phyloP scores from a whole-genome alignment of 2,888 invertebrate genomes.

The Agrenia bidenticulata region DNA sequence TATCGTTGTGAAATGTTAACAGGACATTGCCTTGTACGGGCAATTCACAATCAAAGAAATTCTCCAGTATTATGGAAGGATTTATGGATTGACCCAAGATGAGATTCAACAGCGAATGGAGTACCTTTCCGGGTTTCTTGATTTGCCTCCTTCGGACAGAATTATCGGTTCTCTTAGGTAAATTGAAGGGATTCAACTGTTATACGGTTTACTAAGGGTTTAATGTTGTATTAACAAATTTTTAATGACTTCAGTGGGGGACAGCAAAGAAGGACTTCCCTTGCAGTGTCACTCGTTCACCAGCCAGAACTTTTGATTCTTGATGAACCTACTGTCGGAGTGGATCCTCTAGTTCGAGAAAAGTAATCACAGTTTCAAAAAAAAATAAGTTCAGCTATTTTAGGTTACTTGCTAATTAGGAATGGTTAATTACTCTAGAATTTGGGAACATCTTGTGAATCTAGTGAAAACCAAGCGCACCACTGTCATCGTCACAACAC shows the following conservation, averaged over 20 bases:
- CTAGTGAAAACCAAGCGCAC: conserved; percentile 86
- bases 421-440: too few species aligned
- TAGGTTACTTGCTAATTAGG: too few species aligned
- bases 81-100: conserved; percentile 30
- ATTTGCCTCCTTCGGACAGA: conserved; percentile 18
- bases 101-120: conserved; percentile 20
- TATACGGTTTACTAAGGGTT: not conserved
- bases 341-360: conserved; percentile 15
- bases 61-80: conserved; percentile 33
- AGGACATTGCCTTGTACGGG: conserved; percentile 34
- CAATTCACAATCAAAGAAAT: conserved; percentile 34
- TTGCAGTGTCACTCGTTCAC: conserved; percentile 57
- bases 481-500: conserved; percentile 91
- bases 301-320: conserved; percentile 67
- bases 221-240: not conserved
- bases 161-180: conserved; percentile 29
- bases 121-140: conserved; percentile 22
- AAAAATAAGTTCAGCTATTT: too few species aligned
- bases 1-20: conserved; percentile 16
- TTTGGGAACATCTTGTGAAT: conserved; percentile 89
- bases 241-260: conserved; percentile 55
- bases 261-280: conserved; percentile 57
- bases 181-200: not conserved
- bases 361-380: not conserved
- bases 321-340: conserved; percentile 68